A percentile compares a stretch with the other conserved stretches of the same genome.
These are phyloP conservation scores for Lindbergichthys nudifrons DNA, from an alignment of 2,797 vertebrate species.

Conservation along the genomic window DNA sequence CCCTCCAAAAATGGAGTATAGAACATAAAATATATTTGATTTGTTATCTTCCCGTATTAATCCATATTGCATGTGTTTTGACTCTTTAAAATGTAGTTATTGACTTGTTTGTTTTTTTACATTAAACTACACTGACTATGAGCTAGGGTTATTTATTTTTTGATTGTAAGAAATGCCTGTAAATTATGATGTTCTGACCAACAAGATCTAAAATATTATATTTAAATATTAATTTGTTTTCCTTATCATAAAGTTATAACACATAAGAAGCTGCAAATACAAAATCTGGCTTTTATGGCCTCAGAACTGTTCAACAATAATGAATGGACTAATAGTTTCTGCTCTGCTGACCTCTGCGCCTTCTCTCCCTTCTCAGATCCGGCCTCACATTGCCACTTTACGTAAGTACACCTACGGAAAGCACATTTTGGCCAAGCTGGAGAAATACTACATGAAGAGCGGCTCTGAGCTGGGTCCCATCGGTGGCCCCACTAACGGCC, in stretches of 20 bases:
- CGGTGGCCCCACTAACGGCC: conserved; percentile 94
- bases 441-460: conserved; percentile 99
- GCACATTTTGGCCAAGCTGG: conserved; percentile 98
- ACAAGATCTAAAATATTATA: too few species aligned
- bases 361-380: conserved; percentile 84
- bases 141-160: not conserved
- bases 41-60: not conserved
- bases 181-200: not conserved
- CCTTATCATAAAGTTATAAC: not conserved
- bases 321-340: not conserved
- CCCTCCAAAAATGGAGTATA: not conserved
- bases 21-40: not conserved
- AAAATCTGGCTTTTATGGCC: too few species aligned
- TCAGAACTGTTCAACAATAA: not conserved
- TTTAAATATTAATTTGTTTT: not conserved
- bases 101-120: too few species aligned
- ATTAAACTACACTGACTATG: not conserved
- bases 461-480: conserved; percentile 95
- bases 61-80: too few species aligned
- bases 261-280: not conserved
- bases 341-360: not conserved
- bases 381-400: conserved; percentile 96
- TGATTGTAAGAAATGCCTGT: not conserved
- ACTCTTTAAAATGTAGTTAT: too few species aligned
- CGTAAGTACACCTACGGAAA: conserved; percentile 99